Evolutionary conservation across 2,113 vertebrate species (phyloP).

Genomic region (Seriola quinqueradiata): DNA sequence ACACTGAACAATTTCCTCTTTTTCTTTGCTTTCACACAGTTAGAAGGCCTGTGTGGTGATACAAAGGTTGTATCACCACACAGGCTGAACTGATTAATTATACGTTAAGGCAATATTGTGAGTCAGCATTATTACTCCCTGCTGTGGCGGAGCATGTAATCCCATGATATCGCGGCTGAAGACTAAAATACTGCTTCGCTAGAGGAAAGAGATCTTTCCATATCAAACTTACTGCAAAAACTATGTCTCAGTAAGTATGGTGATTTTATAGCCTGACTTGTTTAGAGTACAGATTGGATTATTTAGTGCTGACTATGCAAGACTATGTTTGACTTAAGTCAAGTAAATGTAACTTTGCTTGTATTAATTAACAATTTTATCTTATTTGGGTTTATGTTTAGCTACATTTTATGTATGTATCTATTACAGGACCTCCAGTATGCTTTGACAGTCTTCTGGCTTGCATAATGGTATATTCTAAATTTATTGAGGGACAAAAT

Average conservation of each 20-base stretch:
- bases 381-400: too few species aligned
- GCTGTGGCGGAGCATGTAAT: neutral
- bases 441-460: too few species aligned
- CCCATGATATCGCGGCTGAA: neutral
- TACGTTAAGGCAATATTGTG: neutral
- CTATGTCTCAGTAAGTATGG: neutral
- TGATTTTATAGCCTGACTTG: neutral
- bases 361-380: neutral
- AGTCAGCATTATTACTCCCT: neutral
- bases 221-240: neutral
- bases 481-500: too few species aligned
- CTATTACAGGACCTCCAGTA: too few species aligned
- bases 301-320: neutral
- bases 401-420: too few species aligned
- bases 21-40: neutral
- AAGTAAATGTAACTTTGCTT: too few species aligned
- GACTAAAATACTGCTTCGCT: neutral
- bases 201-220: constrained; percentile 2
- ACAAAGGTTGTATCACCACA: neutral
- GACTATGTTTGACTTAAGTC: too few species aligned
- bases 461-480: too few species aligned
- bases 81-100: neutral
- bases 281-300: neutral
- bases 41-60: too few species aligned
- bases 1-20: neutral